Conservation (phyloP, 2,888 invertebrate genomes). For the Bruchidius siliquastri region DNA sequence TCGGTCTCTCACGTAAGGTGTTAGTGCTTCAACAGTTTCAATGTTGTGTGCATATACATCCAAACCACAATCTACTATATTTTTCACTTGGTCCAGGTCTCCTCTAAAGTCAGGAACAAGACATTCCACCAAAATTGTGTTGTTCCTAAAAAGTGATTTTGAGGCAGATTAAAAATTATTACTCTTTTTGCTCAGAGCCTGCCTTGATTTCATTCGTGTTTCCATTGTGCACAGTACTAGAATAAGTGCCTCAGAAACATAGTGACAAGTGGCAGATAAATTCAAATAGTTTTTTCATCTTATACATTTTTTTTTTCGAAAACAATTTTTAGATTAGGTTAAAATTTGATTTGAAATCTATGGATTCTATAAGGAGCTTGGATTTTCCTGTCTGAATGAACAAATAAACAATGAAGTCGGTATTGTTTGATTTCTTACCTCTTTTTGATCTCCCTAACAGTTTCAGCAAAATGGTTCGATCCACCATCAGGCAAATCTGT, state of each 20-base stretch:
- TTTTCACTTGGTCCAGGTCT: constrained; percentile 65
- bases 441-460: constrained; percentile 79
- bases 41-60: constrained; percentile 99
- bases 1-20: constrained; percentile 88
- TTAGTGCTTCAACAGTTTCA: constrained; percentile 90
- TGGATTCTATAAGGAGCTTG: no score
- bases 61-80: constrained; percentile 74
- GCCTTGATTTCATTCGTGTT: no score
- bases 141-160: constrained; percentile 53
- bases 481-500: constrained; percentile 93
- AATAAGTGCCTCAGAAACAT: no score
- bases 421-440: constrained; percentile 51
- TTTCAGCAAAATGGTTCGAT: constrained; percentile 87
- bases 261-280: no score
- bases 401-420: no score
- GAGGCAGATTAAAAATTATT: neutral
- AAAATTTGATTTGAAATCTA: no score
- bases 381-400: no score
- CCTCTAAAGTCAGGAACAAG: constrained; percentile 95
- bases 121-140: constrained; percentile 89
- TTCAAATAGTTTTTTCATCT: no score
- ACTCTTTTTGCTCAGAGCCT: no score
- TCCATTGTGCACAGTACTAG: no score
- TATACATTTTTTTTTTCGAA: no score
- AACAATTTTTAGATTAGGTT: no score